Evolutionary conservation across 2,888 invertebrate genomes (phyloP), one percentile per base, ranked within the genome.

Genomic region (Troides oblongomaculatus): DNA sequence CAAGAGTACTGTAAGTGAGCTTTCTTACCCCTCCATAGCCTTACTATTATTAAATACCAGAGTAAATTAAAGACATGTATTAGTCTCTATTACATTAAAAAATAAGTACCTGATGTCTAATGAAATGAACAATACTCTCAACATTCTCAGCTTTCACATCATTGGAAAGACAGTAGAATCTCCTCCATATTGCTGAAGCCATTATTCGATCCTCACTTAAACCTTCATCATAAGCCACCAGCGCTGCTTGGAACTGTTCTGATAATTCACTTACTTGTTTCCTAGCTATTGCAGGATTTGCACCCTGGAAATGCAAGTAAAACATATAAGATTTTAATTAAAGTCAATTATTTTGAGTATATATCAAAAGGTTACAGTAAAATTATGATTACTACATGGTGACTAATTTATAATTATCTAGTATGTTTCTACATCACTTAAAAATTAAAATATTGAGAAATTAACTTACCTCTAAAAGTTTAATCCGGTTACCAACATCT

Each of bases 151-250:
- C 94, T 78, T 95, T 93, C n/a, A 94, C 92, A 77, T 94, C 93
- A 58, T 94, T 88, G n/a, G 85, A 83, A 76, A 93, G 93, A 74
- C 94, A 94, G 78, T 97, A 97, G 82, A 98, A 94, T 73, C 97
- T 94, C 75, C 97, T 94, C 98, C 98, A 98, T 18, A 98, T 78
- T 0, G 97, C 97, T 30, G 94, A 95, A 46, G 98, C 97, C 74
- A 98, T 84, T 8, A 95, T 90, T 77, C 92, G 94, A 81, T 98
- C 98, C 81, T 96, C 95, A 18, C 93, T 93, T 76, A 98, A 85
- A 3, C 98, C 98, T 92, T 98, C 98, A 85, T 98, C 98, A 80
- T 98, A 98, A 0, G 94, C 94, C 71, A 98, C 94, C 18, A 98
- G 82, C 8, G 97, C 95, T 1, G 97, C 97, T 88, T 97, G 96